A percentile compares a stretch with the other conserved stretches of the same genome.
Conservation (phyloP, 2,797 vertebrate genomes). For the Epinephelus malabaricus region DNA sequence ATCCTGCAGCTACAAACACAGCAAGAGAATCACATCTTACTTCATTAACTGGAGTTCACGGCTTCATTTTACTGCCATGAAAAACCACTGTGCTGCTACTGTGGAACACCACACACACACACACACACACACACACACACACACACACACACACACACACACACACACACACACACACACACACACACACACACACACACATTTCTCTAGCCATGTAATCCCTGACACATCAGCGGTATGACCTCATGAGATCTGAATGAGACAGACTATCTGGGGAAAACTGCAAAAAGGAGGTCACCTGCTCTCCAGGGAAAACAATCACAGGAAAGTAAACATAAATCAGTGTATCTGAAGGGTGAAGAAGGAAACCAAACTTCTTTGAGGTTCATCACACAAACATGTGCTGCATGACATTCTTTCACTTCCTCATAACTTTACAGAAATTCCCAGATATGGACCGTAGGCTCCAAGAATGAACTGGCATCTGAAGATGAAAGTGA, state of each 20-base stretch:
- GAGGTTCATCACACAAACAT: not conserved
- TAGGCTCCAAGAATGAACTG: not conserved
- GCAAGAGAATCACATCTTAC: constrained; percentile 27
- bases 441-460: not conserved
- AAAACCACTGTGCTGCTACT: constrained; percentile 55
- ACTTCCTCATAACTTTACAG: not conserved
- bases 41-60: constrained; percentile 52
- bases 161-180: no score
- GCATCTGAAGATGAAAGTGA: not conserved
- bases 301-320: constrained; percentile 13
- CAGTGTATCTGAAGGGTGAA: not conserved
- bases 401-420: not conserved
- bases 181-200: not conserved
- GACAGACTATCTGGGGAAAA: not conserved
- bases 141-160: no score
- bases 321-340: not conserved
- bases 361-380: not conserved
- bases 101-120: constrained; percentile 17
- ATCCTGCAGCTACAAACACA: constrained; percentile 64
- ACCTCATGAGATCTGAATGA: constrained; percentile 6
- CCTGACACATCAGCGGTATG: not conserved
- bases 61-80: constrained; percentile 30
- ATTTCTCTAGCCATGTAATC: not conserved
- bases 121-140: no score
- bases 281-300: constrained; percentile 1